Base-by-base conservation (phyloP, 2,113 vertebrate genomes). In the Lophura nycthemera region DNA sequence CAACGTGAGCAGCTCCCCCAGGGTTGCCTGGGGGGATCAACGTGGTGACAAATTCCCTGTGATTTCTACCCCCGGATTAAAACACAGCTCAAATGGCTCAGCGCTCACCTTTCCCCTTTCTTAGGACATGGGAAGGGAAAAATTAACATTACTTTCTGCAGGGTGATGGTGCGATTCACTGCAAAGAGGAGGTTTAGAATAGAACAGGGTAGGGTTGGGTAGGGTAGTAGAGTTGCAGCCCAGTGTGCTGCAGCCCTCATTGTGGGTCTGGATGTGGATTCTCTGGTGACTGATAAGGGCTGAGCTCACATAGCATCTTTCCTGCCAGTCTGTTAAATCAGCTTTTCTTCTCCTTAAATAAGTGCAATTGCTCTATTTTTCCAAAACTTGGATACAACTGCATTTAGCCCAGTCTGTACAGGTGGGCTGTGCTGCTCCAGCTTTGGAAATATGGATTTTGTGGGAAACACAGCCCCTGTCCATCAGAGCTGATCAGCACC, bases 281-380 rank as follows among this genome's bases (percentile, higher is more conserved):
- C 76, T 45, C 61, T 1, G 3, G n/a, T 29, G 76, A 15, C 45
- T 70, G 20, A 13, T 13, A 43, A 78, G 7, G 24, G 21, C 4
- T 61, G 40, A 59, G 29, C 19, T 92, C 1, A 6, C 32, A 3
- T 29, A 38, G 18, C 48, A 45, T 22, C 17, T 36, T 32, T 48
- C 59, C 60, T 60, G 11, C 40, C 0, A 0, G 2, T 13, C 21
- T 38, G 18, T 56, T 66, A 32, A 19, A 47, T 32, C 16, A 16
- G 2, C 11, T 61, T 61, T 61, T 61, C 12, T 61, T 78, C 8
- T 24, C 15, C 45, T 59, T 36, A 66, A 81, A 60, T 2, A 6
- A 47, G 5, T 0, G 7, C 4, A 8, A 34, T 2, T 1, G 24
- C 25, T 64, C 5, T 40, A 40, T 83, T 72, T 59, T 11, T 8